Evolutionary conservation across 2,888 invertebrate genomes (phyloP).

Genomic region (Geophilus truncorum): DNA sequence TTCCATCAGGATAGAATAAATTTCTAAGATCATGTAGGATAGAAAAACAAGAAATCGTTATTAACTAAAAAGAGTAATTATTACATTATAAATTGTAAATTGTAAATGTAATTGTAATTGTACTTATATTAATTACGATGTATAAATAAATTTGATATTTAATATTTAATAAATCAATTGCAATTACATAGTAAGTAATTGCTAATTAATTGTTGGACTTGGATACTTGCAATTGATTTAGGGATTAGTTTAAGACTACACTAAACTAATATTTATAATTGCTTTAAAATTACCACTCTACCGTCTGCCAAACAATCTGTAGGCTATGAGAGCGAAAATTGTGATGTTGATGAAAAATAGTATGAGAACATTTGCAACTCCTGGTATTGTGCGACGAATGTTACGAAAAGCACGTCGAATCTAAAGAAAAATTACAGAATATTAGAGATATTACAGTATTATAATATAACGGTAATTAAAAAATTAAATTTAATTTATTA

Average conservation of each 20-base stretch:
- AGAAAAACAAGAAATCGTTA: slow-evolving; percentile 28
- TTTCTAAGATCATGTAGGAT: slow-evolving; percentile 39
- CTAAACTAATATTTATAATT: background rate
- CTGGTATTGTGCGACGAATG: slow-evolving; percentile 51
- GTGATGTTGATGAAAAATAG: slow-evolving; percentile 49
- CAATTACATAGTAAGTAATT: too few relatives aligned
- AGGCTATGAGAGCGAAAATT: slow-evolving; percentile 50
- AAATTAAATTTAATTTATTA: too few relatives aligned
- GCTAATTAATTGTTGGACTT: too few relatives aligned
- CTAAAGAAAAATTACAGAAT: slow-evolving; percentile 35
- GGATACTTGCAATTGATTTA: too few relatives aligned
- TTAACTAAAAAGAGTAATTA: too few relatives aligned
- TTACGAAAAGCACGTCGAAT: slow-evolving; percentile 51
- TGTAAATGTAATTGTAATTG: too few relatives aligned
- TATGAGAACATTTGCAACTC: slow-evolving; percentile 50
- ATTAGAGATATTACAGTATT: background rate
- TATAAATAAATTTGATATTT: too few relatives aligned
- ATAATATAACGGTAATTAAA: too few relatives aligned
- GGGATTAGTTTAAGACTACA: too few relatives aligned
- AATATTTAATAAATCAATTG: too few relatives aligned
- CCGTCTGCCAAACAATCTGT: slow-evolving; percentile 50
- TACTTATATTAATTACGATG: too few relatives aligned
- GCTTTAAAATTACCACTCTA: slow-evolving; percentile 38
- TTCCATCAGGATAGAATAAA: slow-evolving; percentile 47
- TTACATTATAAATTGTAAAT: too few relatives aligned